Evolutionary conservation across 1,140 invertebrate genomes (phyloP).

Genomic region (Megathymus violae): DNA sequence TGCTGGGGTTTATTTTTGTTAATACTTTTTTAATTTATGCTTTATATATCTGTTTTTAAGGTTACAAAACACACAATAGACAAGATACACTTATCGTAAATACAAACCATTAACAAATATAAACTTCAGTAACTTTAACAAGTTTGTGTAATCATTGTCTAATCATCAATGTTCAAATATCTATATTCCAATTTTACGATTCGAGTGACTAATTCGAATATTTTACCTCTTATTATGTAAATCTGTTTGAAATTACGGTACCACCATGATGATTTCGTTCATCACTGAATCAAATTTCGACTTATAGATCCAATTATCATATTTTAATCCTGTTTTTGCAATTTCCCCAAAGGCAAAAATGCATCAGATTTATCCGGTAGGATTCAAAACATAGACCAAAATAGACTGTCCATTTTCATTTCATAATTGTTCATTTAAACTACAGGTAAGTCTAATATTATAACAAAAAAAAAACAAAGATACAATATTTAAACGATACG

Average conservation of each 20-base stretch:
- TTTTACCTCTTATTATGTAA: constrained; percentile 59
- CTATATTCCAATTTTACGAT: constrained; percentile 45
- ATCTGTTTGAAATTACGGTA: constrained; percentile 53
- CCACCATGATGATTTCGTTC: constrained; percentile 57
- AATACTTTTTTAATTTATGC: constrained; percentile 25
- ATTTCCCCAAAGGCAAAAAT: too few relatives aligned
- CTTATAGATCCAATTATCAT: constrained; percentile 54
- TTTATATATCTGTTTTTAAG: too few relatives aligned
- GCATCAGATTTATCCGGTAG: too few relatives aligned
- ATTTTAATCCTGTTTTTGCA: constrained; percentile 42
- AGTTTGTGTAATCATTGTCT: constrained; percentile 22
- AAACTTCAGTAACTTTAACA: background rate
- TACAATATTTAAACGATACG: too few relatives aligned
- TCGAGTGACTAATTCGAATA: constrained; percentile 48
- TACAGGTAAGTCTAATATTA: too few relatives aligned
- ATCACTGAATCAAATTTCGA: constrained; percentile 55
- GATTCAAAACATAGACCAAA: too few relatives aligned
- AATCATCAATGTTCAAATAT: constrained; percentile 39
- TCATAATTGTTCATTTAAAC: too few relatives aligned
- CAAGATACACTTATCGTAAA: too few relatives aligned
- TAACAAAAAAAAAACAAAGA: too few relatives aligned
- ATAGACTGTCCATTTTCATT: too few relatives aligned
- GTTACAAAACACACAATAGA: too few relatives aligned
- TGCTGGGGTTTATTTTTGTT: constrained; percentile 16
- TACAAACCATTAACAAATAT: too few relatives aligned